Conservation (phyloP, 2,113 vertebrate genomes). For the Salvelinus fontinalis region DNA sequence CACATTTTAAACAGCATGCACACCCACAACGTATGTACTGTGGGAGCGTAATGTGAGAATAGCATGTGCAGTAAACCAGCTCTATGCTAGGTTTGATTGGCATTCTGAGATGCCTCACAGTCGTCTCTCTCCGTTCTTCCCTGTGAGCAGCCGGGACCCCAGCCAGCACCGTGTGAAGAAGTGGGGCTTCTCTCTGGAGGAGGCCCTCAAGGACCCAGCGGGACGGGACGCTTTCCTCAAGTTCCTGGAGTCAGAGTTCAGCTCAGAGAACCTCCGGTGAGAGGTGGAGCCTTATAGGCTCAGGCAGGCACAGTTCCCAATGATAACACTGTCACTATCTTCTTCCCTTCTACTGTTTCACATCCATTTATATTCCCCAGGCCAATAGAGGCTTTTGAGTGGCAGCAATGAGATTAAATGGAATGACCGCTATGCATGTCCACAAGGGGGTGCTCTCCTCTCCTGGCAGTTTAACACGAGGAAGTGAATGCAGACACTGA, state of each 20-base stretch:
- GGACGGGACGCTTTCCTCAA: conserved; percentile 91
- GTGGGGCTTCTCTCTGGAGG: conserved; percentile 93
- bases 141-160: conserved; percentile 83
- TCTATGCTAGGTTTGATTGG: too few species aligned
- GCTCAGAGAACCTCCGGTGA: conserved; percentile 96
- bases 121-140: neutral
- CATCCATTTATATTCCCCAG: neutral
- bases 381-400: neutral
- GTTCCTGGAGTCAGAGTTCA: conserved; percentile 96
- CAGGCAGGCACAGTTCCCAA: neutral
- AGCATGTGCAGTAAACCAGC: too few species aligned
- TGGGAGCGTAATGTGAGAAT: neutral
- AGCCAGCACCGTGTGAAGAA: conserved; percentile 91
- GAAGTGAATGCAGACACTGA: neutral
- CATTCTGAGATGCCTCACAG: too few species aligned
- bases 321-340: neutral
- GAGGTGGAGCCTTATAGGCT: neutral
- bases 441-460: neutral
- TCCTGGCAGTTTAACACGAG: neutral
- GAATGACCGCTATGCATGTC: neutral
- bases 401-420: neutral
- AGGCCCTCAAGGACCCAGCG: conserved; percentile 88
- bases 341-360: neutral
- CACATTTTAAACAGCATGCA: too few species aligned
- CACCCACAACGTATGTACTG: neutral